These are phyloP conservation scores for Centropyge bicolor DNA, from an alignment of 2,797 vertebrate species.

Conservation along the genomic window DNA sequence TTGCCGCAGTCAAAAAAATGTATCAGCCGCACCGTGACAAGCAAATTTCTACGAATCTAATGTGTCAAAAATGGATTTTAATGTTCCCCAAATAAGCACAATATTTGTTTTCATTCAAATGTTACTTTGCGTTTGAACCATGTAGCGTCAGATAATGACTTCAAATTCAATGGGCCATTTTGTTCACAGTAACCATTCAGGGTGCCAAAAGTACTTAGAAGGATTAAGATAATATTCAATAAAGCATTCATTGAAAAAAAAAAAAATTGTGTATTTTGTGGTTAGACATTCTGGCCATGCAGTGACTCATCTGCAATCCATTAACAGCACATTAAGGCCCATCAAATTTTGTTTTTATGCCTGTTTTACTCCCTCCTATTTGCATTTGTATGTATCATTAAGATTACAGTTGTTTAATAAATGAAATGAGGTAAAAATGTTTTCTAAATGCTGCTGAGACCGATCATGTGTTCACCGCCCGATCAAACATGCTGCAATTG, in stretches of 20 bases:
- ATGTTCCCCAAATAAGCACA: conserved; percentile 6
- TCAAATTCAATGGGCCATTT: conserved; percentile 40
- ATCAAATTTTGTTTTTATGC: conserved; percentile 30
- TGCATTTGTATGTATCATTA: not conserved
- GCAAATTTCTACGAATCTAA: not conserved
- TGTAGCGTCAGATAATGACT: conserved; percentile 28
- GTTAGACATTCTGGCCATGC: conserved; percentile 30
- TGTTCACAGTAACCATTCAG: conserved; percentile 36
- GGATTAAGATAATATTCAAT: conserved; percentile 60
- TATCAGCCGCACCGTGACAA: conserved; percentile 8
- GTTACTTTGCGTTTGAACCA: conserved; percentile 19
- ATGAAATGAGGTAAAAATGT: conserved; percentile 13
- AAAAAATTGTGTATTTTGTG: conserved; percentile 36
- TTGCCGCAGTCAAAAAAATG: conserved; percentile 1
- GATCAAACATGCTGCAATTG: not conserved
- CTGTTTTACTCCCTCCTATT: conserved; percentile 14
- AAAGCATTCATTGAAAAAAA: conserved; percentile 27
- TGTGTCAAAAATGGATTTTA: conserved; percentile 2
- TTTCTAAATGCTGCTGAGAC: conserved; percentile 10
- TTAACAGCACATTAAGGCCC: conserved; percentile 26
- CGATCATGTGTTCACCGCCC: not conserved
- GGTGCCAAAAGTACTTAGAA: conserved; percentile 39
- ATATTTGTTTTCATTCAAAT: conserved; percentile 28
- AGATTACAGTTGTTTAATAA: conserved; percentile 6
- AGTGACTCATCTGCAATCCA: conserved; percentile 42